Percentiles rank a stretch among this genome's conserved stretches.
Conservation (phyloP, 2,888 invertebrate genomes). For the Caenorhabditis sinica region DNA sequence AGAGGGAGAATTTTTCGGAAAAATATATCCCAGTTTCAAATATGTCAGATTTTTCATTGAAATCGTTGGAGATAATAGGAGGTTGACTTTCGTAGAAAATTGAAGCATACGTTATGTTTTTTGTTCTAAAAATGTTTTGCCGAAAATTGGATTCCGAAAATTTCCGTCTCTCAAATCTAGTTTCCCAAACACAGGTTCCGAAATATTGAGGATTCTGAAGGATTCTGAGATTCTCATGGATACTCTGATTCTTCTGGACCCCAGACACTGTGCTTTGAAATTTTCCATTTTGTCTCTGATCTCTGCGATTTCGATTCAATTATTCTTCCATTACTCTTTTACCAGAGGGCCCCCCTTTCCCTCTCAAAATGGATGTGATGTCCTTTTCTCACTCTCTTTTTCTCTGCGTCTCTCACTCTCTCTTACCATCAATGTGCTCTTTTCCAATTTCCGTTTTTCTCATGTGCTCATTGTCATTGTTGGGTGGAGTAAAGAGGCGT, state of each 20-base stretch:
- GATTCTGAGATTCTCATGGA: too few species aligned
- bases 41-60: too few species aligned
- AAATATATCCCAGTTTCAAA: not conserved
- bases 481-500: constrained; percentile 15
- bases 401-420: constrained; percentile 1
- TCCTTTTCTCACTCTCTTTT: constrained; percentile 6
- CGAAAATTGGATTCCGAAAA: too few species aligned
- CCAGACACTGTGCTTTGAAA: too few species aligned
- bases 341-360: constrained; percentile 3
- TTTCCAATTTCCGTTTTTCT: constrained; percentile 9
- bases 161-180: too few species aligned
- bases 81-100: too few species aligned
- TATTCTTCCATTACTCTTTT: constrained; percentile 17
- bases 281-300: constrained; percentile 8
- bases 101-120: too few species aligned
- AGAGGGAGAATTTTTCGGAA: not conserved
- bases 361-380: not conserved
- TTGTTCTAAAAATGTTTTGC: too few species aligned
- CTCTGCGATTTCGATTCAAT: constrained; percentile 11
- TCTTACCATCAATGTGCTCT: not conserved
- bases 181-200: too few species aligned
- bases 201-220: too few species aligned
- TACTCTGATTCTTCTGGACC: too few species aligned
- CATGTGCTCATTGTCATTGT: not conserved
- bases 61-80: too few species aligned